Base-by-base conservation (phyloP, 2,113 vertebrate genomes). In the Dromaius novaehollandiae region DNA sequence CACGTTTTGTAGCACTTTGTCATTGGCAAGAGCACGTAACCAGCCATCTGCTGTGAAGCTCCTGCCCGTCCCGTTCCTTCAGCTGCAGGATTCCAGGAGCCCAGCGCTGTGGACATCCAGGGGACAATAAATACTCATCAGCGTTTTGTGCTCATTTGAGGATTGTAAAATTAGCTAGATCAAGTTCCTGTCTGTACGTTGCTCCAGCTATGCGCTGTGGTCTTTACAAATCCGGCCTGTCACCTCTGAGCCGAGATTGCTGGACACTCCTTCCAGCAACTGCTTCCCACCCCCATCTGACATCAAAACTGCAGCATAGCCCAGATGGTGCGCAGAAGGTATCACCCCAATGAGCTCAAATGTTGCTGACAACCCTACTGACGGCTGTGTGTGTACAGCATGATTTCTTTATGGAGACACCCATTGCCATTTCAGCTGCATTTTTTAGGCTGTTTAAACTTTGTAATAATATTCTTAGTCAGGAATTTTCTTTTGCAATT, bases 241-340 rank as follows among this genome's bases (percentile, higher is more conserved):
- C 71, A 77, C 36, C 56, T 68, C 68, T 10, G 64, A 90, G 74
- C 38, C 32, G 48, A 11, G 36, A 26, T 56, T 44, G 32, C 36
- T 79, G 61, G 21, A 12, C 53, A 91, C 25, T 92, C 15, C 70
- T 75, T 0, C 0, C 64, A 66, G 66, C 86, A 92, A 51, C 75
- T 92, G 88, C 89, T 95, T 75, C 51, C 84, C 84, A 90, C 81
- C 81, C 79, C 69, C 38, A 0, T 69, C 73, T 79, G 84, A 94
- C 76, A 90, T 84, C 61, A 79, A 40, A 91, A 95, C 82, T 88
- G 63, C 81, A 88, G 79, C 56, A 40, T 51, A 65, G 64, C 60
- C 68, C 94, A 96, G 87, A 94, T 97, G 94, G 93, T 82, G 61
- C 90, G 60, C 97, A 95, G 88, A 78, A 94, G 87, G 79, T 81